phyloP scores from a whole-genome alignment of 2,888 invertebrate genomes.

The Adelphocoris suturalis region DNA sequence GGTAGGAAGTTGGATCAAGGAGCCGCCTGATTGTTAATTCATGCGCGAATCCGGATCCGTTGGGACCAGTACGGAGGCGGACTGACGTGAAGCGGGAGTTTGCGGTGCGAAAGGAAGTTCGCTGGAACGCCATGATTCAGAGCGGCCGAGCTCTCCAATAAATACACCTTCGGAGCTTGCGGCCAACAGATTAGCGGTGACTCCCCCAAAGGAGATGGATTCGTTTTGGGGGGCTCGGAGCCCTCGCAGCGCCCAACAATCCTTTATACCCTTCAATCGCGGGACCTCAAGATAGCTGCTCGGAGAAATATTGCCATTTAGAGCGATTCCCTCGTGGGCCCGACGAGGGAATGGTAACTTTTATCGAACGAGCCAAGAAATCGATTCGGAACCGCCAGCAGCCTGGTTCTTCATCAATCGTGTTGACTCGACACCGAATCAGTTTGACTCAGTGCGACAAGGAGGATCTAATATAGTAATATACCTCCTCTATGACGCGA shows the following conservation, averaged over 20 bases:
- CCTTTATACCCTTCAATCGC: slow-evolving; percentile 60
- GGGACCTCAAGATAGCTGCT: slow-evolving; percentile 48
- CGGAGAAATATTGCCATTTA: slow-evolving; percentile 51
- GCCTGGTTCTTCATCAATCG: slow-evolving; percentile 27
- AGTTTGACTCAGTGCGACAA: slow-evolving; percentile 9
- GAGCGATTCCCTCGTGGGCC: slow-evolving; percentile 37
- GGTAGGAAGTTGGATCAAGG: not conserved
- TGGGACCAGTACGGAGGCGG: not conserved
- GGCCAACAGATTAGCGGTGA: slow-evolving; percentile 48
- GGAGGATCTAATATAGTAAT: not conserved
- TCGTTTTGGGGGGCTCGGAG: slow-evolving; percentile 15
- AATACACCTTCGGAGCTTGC: slow-evolving; percentile 54
- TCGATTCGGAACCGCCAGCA: not conserved
- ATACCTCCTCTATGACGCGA: too few species aligned
- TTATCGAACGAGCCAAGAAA: slow-evolving; percentile 43
- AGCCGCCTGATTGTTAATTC: slow-evolving; percentile 2
- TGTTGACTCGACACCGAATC: not conserved
- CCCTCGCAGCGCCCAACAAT: slow-evolving; percentile 47
- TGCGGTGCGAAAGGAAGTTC: not conserved
- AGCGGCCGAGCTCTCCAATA: slow-evolving; percentile 42
- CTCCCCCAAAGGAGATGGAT: slow-evolving; percentile 47
- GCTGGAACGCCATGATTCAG: slow-evolving; percentile 44
- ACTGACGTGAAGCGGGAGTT: slow-evolving; percentile 11
- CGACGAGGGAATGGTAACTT: not conserved
- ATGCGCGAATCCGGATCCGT: not conserved